Conservation (phyloP, 2,888 invertebrate genomes). For the Clostera curtula region DNA sequence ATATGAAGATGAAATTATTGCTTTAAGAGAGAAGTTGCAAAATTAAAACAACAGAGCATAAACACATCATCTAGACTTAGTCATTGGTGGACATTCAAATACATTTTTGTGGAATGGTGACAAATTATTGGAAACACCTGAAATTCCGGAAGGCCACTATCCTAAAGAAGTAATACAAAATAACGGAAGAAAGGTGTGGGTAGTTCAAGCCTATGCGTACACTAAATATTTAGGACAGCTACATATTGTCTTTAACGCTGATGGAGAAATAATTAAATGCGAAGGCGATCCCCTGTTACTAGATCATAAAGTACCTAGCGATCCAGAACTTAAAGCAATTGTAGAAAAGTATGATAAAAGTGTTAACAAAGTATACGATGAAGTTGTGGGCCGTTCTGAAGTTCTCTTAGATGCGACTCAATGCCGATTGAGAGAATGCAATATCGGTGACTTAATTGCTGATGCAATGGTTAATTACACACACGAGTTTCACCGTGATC, state of each 20-base stretch:
- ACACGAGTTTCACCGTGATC: conserved; percentile 36
- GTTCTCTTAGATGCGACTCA: conserved; percentile 81
- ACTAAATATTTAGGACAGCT: conserved; percentile 93
- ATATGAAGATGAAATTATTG: conserved; percentile 80
- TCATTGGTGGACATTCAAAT: conserved; percentile 94
- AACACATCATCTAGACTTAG: conserved; percentile 88
- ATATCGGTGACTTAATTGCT: conserved; percentile 86
- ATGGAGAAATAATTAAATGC: conserved; percentile 80
- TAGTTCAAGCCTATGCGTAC: conserved; percentile 93
- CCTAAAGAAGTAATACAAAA: conserved; percentile 81
- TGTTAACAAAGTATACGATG: conserved; percentile 65
- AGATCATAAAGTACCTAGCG: conserved; percentile 77
- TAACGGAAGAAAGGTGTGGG: conserved; percentile 83
- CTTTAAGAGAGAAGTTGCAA: conserved; percentile 79
- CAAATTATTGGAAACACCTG: conserved; percentile 78
- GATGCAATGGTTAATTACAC: conserved; percentile 83
- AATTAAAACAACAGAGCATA: conserved; percentile 77
- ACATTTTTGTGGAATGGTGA: conserved; percentile 85
- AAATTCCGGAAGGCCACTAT: conserved; percentile 83
- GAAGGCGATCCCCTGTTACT: conserved; percentile 86
- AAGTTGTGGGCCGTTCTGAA: conserved; percentile 79
- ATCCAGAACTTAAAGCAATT: conserved; percentile 74
- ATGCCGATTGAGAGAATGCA: conserved; percentile 88
- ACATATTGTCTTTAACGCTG: conserved; percentile 79
- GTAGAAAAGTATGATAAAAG: conserved; percentile 76